Evolutionary conservation across 1,140 invertebrate genomes (phyloP), one percentile per base, ranked within the genome.

Genomic region (Ips typographus): DNA sequence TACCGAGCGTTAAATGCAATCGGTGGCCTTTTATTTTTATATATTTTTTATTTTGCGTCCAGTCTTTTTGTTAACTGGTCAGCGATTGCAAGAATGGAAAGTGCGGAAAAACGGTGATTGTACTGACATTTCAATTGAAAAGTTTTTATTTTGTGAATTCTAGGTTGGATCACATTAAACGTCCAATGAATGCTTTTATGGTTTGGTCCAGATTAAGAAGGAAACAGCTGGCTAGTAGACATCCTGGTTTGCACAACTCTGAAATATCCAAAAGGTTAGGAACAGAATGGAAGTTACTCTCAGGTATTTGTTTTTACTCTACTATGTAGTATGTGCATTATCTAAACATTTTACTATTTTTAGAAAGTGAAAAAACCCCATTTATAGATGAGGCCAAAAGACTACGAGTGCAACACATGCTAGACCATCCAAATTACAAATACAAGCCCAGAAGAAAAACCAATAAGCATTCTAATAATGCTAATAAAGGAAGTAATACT

Each of bases 331-430:
- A 3, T 56, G 2, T 56, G n/a, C 22, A 7, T 56, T 38, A 2
- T 56, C 7, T 37, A 7, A 37, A 56, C 22, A 22, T 22, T 22
- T 22, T 22, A 22, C 22, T 36, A 39, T 44, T 64, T 40, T 40
- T 52, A 70, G 69, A 91, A 61, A 79, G 80, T 1, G 88, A 92
- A 68, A 87, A 90, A 72, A 82, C 86, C 65, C 93, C 93, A 0
- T 94, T 94, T 77, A 94, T 94, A 70, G 92, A 94, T 77, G 92
- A 94, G 81, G 90, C 90, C 0, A 91, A 91, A 77, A 78, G 89
- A 38, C 79, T 91, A 53, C 84, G 91, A 53, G 84, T 85, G 8
- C 86, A 90, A 71, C 90, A 92, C 77, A 92, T 91, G 89, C 82
- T 88, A 63, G 89, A 91, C 75, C 85, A 91, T 80, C 89, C 89